Evolutionary conservation across 2,888 invertebrate species (phyloP).

Genomic region (Cryptocheilus praepositus): DNA sequence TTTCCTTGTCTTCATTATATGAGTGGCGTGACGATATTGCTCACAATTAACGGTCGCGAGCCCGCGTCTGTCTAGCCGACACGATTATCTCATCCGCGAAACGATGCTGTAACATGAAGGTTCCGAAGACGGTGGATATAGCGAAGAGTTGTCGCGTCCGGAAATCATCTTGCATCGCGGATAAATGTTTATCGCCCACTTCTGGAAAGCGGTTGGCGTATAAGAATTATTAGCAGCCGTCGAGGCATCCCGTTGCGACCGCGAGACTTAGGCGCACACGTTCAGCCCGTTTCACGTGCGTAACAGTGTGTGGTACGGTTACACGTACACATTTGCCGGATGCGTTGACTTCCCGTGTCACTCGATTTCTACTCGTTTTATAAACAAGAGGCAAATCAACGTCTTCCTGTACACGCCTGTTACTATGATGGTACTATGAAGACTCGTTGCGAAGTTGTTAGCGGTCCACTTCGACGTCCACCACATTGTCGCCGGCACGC

Average conservation of each 20-base stretch:
- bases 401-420: slow-evolving; percentile 33
- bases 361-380: slow-evolving; percentile 50
- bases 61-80: slow-evolving; percentile 25
- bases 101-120: slow-evolving; percentile 20
- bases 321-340: slow-evolving; percentile 28
- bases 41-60: slow-evolving; percentile 42
- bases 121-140: neutral
- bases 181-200: slow-evolving; percentile 30
- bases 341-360: slow-evolving; percentile 46
- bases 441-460: slow-evolving; percentile 5
- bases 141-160: slow-evolving; percentile 26
- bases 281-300: neutral
- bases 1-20: no score
- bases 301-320: neutral
- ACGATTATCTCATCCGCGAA: slow-evolving; percentile 38
- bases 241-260: slow-evolving; percentile 22
- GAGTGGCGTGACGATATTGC: slow-evolving; percentile 24
- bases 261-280: slow-evolving; percentile 11
- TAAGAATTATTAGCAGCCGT: slow-evolving; percentile 28
- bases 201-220: slow-evolving; percentile 22
- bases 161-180: slow-evolving; percentile 29
- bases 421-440: neutral
- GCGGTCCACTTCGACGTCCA: slow-evolving; percentile 1
- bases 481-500: neutral
- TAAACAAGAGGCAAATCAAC: slow-evolving; percentile 40